phyloP scores from a whole-genome alignment of 2,797 vertebrate genomes.

The Helostoma temminkii region DNA sequence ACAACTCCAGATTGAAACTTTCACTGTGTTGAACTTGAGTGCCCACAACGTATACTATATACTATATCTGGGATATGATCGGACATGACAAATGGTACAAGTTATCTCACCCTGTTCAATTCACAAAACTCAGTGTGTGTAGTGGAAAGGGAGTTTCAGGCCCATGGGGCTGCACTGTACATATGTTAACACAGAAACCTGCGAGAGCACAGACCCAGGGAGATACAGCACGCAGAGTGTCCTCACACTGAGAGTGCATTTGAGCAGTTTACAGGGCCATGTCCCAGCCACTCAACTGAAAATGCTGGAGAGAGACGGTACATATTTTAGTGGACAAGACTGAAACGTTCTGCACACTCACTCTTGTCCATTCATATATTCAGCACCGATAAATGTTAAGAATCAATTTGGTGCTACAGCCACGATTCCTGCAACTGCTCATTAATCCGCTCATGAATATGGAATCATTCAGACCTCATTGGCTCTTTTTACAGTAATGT shows the following conservation, averaged over 20 bases:
- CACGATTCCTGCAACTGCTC: slow-evolving; percentile 61
- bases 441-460: slow-evolving; percentile 79
- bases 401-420: slow-evolving; percentile 76
- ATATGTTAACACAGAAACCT: slow-evolving; percentile 62
- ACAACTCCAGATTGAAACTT: slow-evolving; percentile 53
- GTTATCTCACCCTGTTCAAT: slow-evolving; percentile 32
- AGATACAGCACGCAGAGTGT: slow-evolving; percentile 25
- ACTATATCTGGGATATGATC: slow-evolving; percentile 43
- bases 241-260: slow-evolving; percentile 22
- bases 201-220: slow-evolving; percentile 30
- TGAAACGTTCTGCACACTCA: slow-evolving; percentile 39
- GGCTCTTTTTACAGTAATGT: slow-evolving; percentile 72
- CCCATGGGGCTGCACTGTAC: slow-evolving; percentile 24
- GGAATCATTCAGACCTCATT: slow-evolving; percentile 71
- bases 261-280: slow-evolving; percentile 45
- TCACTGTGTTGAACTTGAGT: slow-evolving; percentile 28
- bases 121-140: slow-evolving; percentile 1
- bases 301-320: slow-evolving; percentile 27
- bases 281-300: slow-evolving; percentile 34
- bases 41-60: slow-evolving; percentile 22
- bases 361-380: slow-evolving; percentile 75
- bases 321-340: slow-evolving; percentile 51
- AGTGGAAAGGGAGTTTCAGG: slow-evolving; percentile 16
- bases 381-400: slow-evolving; percentile 73
- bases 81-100: slow-evolving; percentile 49